Base-by-base conservation (phyloP, 2,888 invertebrate genomes). In the Neoaliturus tenellus region DNA sequence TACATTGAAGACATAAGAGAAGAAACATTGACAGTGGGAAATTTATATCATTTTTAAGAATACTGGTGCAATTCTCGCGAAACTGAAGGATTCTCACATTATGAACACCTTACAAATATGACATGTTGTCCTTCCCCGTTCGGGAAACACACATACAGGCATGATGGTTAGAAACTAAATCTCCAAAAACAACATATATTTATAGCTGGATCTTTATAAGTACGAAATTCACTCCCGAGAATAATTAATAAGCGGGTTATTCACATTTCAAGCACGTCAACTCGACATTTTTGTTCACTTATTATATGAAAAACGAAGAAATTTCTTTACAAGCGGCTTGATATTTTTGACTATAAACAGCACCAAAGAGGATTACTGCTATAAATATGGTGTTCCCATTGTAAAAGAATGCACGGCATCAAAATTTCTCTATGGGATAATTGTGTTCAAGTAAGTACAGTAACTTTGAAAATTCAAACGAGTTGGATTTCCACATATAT, bases 351-450 rank as follows among this genome's bases (percentile, higher is more conserved):
- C 87, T 87, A 87, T 87, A 87, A 87, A 87, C 87, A 87, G 87
- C 86, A 84, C 86, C 87, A 85, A 84, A 86, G 87, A 85, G 85
- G 93, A 90, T 75, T 28, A 48, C 75, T 23, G 94, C 12, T 75
- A 28, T 44, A 75, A 75, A 48, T 48, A 41, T 44, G 31, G n/a
- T 28, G 25, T 23, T n/a, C 8, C 20, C 75, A 44, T 75, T 39
- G 44, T 41, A 28, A 69, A 75, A 75, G 75, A 75, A 75, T 48
- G 75, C 28, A 48, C 48, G 12, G 28, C 0, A 44, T 28, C 44
- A 75, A 39, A 44, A 75, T 48, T 75, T 28, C 75, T 75, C 75
- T 75, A n/a, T 75, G 75, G 75, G 17, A 75, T 75, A 75, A 75
- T 44, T 75, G 28, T 48, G 25, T 75, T 48, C 62, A 2, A n/a